These are phyloP conservation scores for Meleagris gallopavo DNA, from an alignment of 2,113 vertebrate species.

Conservation along the genomic window DNA sequence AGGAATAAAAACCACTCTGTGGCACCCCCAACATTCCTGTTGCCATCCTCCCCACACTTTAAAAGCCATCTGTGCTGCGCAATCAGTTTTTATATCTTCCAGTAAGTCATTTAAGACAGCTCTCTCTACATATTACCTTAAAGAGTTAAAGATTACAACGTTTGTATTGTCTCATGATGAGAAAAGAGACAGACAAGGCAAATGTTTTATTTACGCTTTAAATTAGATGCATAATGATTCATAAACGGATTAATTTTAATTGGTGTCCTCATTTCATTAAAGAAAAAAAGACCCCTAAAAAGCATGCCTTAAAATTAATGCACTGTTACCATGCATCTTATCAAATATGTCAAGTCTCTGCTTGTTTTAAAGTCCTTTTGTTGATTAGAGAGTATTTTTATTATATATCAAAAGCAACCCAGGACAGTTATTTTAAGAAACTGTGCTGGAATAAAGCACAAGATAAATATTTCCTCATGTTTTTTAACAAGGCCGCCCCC, in stretches of 20 bases:
- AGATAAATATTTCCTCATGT: not conserved
- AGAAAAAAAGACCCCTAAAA: not conserved
- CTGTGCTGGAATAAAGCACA: not conserved
- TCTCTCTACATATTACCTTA: not conserved
- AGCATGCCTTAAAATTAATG: conserved; percentile 46
- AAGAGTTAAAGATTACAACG: conserved; percentile 36
- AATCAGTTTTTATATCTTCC: not conserved
- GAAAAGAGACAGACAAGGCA: not conserved
- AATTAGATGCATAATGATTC: conserved; percentile 21
- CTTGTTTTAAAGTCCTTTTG: conserved; percentile 23
- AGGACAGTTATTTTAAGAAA: not conserved
- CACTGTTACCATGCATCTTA: not conserved
- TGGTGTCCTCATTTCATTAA: conserved; percentile 32
- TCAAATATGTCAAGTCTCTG: conserved; percentile 18
- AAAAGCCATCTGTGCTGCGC: not conserved
- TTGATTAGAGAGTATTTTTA: not conserved
- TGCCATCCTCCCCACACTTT: not conserved
- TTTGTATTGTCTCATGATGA: not conserved
- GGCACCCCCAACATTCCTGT: not conserved
- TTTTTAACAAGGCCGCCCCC: not conserved
- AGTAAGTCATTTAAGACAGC: not conserved
- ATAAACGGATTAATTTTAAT: conserved; percentile 67
- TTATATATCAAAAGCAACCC: not conserved
- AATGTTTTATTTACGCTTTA: conserved; percentile 56
- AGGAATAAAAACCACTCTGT: not conserved